These are phyloP conservation scores for Luperina nickerlii DNA, from an alignment of 2,888 invertebrate genomes.

Conservation along the genomic window DNA sequence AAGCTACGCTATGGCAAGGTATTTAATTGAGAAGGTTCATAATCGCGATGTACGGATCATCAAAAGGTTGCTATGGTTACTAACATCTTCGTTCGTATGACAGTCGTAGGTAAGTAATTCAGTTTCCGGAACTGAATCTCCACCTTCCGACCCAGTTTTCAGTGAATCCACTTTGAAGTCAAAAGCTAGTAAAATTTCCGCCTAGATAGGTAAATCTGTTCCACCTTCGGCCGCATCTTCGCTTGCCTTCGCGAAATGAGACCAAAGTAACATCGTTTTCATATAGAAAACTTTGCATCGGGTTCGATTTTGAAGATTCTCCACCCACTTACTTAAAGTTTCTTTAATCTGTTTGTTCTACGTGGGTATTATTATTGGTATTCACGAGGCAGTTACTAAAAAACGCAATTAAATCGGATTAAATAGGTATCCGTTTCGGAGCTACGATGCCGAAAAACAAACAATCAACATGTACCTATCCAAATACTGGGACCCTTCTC, in stretches of 20 bases:
- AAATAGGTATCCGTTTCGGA: not conserved
- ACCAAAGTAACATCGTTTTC: constrained; percentile 51
- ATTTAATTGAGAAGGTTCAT: too few relatives aligned
- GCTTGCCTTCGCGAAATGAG: constrained; percentile 43
- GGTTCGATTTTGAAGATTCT: constrained; percentile 17
- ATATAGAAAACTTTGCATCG: constrained; percentile 19
- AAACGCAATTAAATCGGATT: not conserved
- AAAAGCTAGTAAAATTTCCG: constrained; percentile 51
- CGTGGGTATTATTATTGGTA: not conserved
- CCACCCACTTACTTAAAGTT: not conserved
- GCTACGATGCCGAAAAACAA: not conserved
- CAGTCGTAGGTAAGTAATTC: not conserved
- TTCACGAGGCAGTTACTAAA: not conserved
- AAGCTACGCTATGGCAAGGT: too few relatives aligned
- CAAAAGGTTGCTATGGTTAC: not conserved
- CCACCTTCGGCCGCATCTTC: constrained; percentile 41
- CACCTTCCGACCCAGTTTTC: constrained; percentile 35
- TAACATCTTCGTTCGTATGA: not conserved
- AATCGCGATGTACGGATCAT: not conserved
- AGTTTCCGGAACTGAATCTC: constrained; percentile 16
- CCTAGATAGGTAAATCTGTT: constrained; percentile 53
- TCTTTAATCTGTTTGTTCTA: constrained; percentile 5
- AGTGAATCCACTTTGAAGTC: constrained; percentile 43
- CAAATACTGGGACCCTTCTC: not conserved
- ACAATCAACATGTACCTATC: not conserved